phyloP scores from a whole-genome alignment of 2,113 vertebrate species.

The Eidolon helvum region DNA sequence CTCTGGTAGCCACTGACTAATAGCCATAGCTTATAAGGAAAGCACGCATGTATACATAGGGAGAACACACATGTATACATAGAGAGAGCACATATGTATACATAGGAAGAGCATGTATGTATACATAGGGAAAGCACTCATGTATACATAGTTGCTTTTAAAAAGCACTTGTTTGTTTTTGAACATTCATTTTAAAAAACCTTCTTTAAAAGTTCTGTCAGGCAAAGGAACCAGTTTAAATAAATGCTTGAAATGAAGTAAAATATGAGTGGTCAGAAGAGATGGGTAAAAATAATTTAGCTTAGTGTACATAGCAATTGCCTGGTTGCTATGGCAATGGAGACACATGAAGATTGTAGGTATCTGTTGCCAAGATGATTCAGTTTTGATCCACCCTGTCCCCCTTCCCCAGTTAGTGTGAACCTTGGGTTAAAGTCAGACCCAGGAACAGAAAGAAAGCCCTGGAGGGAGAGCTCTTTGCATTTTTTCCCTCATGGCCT shows the following conservation, averaged over 20 bases:
- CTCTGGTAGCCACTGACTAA: neutral
- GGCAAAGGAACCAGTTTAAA: neutral
- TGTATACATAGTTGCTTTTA: neutral
- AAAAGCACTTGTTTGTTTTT: neutral
- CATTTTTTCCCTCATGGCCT: neutral
- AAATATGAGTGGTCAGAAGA: conserved; percentile 49
- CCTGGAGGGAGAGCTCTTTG: neutral
- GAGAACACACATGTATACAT: too few relatives aligned
- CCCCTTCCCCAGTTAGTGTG: neutral
- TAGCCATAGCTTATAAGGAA: neutral
- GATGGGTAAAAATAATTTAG: conserved; percentile 66
- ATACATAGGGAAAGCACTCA: neutral
- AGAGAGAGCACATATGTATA: too few relatives aligned
- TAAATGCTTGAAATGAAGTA: conserved; percentile 12
- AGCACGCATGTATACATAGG: neutral
- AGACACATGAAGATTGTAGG: neutral
- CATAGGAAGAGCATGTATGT: too few relatives aligned
- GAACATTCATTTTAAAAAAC: neutral
- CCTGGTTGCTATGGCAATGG: conserved; percentile 41
- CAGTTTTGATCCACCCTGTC: neutral
- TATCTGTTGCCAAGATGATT: conserved; percentile 26
- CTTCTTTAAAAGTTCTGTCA: conserved; percentile 9
- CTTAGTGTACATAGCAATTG: conserved; percentile 10
- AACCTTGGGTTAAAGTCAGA: neutral
- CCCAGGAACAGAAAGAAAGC: neutral